Base-by-base conservation (phyloP, 2,888 invertebrate genomes). In the Artemia sinica region DNA sequence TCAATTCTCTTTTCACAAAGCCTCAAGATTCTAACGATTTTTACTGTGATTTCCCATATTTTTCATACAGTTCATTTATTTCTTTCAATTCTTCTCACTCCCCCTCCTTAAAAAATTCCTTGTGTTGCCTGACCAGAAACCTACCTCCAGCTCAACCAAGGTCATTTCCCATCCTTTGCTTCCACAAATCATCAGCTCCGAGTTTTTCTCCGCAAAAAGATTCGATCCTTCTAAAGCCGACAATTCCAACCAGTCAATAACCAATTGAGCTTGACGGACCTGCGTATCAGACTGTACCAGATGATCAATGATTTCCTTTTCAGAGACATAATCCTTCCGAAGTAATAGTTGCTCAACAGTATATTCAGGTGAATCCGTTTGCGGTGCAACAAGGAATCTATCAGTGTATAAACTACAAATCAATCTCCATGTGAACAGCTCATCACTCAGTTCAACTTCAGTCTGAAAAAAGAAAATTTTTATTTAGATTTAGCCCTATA, bases 241-340 rank as follows among this genome's bases (percentile, higher is more conserved):
- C 58, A 85, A 84, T 78, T 95, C 95, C 68, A 95, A 77, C 95
- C 95, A 95, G 77, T 94, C 94, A 48, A 94, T 86, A 63, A 95
- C 85, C 67, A 93, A 77, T 77, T 95, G 90, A 74, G 67, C 66
- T 50, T 66, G 11, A 6, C 58, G n/a, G 8, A 58, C 8, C 14
- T 18, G n/a, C 8, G 58, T 18, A 58, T 58, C 58, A 8, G 58
- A 14, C 58, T 58, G 14, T n/a, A 58, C n/a, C n/a, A 58, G 10
- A n/a, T 58, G n/a, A 58, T 58, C 58, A 18, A 58, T 58, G 18
- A 58, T 58, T 58, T 58, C 58, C 58, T 58, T 58, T 18, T 58
- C 58, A 1, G 58, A 58, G 14, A 58, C 58, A 9, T 14, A 58
- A 1, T 58, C 14, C 10, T 58, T 58, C 58, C 58, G 58, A 18